phyloP scores from a whole-genome alignment of 1,140 invertebrate genomes.

The Hyles vespertilio region DNA sequence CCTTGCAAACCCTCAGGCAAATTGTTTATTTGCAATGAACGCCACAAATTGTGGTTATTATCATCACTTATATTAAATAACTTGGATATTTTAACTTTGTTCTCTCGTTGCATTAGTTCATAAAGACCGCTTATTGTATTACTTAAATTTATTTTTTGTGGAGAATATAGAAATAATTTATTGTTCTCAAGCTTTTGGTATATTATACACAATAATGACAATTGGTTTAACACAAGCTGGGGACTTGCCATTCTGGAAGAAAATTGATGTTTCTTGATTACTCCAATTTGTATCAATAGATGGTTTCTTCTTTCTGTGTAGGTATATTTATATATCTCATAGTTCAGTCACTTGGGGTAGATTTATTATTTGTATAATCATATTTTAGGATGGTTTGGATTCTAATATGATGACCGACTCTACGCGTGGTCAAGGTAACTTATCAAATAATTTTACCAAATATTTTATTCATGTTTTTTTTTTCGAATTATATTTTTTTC shows the following conservation, averaged over 20 bases:
- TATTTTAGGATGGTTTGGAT: no score
- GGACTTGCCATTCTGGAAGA: constrained; percentile 12
- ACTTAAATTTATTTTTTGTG: constrained; percentile 42
- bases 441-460: no score
- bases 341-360: no score
- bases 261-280: not conserved
- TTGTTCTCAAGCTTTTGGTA: constrained; percentile 39
- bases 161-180: constrained; percentile 31
- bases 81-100: constrained; percentile 38
- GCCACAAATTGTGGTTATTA: constrained; percentile 36
- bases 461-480: no score
- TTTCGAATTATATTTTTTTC: no score
- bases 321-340: no score
- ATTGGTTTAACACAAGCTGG: constrained; percentile 22
- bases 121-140: constrained; percentile 40
- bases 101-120: constrained; percentile 28
- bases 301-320: no score
- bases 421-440: no score
- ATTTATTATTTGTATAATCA: no score
- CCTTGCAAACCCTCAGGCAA: constrained; percentile 30
- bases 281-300: no score
- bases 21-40: constrained; percentile 31
- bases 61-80: constrained; percentile 23
- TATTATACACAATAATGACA: constrained; percentile 32
- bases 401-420: no score